Conservation (phyloP, 1,140 invertebrate genomes). For the Polyergus mexicanus region DNA sequence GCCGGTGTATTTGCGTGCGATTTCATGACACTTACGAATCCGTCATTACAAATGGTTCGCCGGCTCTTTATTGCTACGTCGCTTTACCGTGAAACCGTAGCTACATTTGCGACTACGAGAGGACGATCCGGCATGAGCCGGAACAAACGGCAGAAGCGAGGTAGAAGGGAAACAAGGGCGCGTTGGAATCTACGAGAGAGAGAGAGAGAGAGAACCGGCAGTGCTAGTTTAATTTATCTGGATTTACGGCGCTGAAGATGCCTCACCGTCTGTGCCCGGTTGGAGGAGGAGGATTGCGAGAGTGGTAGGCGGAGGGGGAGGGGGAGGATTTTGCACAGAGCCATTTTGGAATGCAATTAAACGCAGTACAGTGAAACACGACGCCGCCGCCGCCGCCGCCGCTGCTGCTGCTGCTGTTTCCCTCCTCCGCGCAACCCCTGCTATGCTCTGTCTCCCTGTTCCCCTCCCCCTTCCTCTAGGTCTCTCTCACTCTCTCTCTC, state of each 20-base stretch:
- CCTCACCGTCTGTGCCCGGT: conserved; percentile 53
- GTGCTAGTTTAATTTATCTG: conserved; percentile 73
- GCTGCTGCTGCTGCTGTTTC: conserved; percentile 58
- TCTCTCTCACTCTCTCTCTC: no score
- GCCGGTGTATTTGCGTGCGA: conserved; percentile 46
- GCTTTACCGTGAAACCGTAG: conserved; percentile 69
- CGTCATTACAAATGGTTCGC: conserved; percentile 60
- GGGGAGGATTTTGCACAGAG: conserved; percentile 75
- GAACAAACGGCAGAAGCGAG: conserved; percentile 44
- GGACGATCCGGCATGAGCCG: conserved; percentile 32
- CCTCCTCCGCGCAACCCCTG: conserved; percentile 52
- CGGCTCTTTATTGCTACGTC: conserved; percentile 56
- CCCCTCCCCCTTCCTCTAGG: no score
- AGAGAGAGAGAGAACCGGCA: neutral
- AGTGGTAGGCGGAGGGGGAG: neutral
- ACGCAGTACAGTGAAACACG: conserved; percentile 82
- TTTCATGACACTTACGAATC: conserved; percentile 56
- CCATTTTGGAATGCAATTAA: conserved; percentile 86
- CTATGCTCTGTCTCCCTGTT: conserved; percentile 33
- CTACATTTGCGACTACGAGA: conserved; percentile 57
- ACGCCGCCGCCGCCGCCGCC: conserved; percentile 64
- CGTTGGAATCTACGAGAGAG: conserved; percentile 51
- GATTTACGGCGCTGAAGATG: conserved; percentile 73
- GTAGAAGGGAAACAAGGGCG: conserved; percentile 42
- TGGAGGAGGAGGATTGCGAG: conserved; percentile 62